Evolutionary conservation across 2,888 invertebrate species (phyloP).

Genomic region (Sinotaia quadrata): DNA sequence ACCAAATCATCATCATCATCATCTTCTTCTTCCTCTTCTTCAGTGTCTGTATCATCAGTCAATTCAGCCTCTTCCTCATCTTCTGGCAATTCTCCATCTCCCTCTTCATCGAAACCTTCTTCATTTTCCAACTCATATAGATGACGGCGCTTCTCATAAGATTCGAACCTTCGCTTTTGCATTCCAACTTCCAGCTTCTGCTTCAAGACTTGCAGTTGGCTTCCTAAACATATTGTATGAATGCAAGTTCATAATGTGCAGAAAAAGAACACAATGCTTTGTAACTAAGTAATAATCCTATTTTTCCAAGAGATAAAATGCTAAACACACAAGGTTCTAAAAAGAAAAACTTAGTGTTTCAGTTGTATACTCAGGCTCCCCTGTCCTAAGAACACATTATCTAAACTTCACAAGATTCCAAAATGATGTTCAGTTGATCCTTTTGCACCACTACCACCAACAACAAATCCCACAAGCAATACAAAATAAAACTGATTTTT

Average conservation of each 20-base stretch:
- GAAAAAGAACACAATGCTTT: too few relatives aligned
- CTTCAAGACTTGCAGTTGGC: conserved; percentile 80
- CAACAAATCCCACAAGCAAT: too few relatives aligned
- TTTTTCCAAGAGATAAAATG: too few relatives aligned
- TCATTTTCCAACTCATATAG: conserved; percentile 71
- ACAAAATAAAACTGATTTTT: too few relatives aligned
- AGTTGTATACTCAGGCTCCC: too few relatives aligned
- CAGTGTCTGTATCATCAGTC: conserved; percentile 70
- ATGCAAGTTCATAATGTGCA: too few relatives aligned
- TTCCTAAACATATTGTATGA: conserved; percentile 85
- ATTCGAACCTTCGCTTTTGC: conserved; percentile 79
- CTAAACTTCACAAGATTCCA: neutral
- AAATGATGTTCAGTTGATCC: too few relatives aligned
- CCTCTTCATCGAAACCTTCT: conserved; percentile 54
- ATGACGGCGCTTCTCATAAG: conserved; percentile 80
- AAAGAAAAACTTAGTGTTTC: too few relatives aligned
- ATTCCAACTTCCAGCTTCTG: conserved; percentile 82
- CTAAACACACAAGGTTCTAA: too few relatives aligned
- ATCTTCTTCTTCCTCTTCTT: conserved; percentile 74
- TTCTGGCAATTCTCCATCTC: conserved; percentile 61
- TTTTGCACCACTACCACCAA: too few relatives aligned
- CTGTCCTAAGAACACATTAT: neutral
- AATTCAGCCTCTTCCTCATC: conserved; percentile 70
- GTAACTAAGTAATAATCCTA: too few relatives aligned
- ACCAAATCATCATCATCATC: conserved; percentile 71